phyloP scores from a whole-genome alignment of 1,140 invertebrate species.

The Hesperophylax magnus region DNA sequence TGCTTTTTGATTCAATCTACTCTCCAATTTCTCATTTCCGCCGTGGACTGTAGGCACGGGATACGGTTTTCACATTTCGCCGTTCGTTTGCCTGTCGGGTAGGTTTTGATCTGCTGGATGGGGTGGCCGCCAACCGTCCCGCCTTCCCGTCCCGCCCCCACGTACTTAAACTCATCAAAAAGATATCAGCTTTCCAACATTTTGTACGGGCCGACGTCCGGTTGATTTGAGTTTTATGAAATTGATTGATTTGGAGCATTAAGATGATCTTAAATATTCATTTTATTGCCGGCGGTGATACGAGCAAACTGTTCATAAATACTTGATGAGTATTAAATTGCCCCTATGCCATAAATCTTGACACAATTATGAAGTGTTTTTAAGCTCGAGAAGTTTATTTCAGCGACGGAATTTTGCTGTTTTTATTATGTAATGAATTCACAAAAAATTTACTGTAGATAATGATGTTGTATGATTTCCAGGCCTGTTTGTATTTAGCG shows the following conservation, averaged over 20 bases:
- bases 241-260: neutral
- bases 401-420: too few relatives aligned
- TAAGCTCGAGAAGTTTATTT: too few relatives aligned
- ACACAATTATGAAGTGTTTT: too few relatives aligned
- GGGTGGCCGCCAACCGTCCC: neutral
- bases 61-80: constrained; percentile 14
- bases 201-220: neutral
- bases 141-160: neutral
- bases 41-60: neutral
- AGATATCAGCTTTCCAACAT: neutral
- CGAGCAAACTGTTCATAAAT: too few relatives aligned
- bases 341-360: too few relatives aligned
- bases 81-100: constrained; percentile 24
- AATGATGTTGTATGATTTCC: too few relatives aligned
- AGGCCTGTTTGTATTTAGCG: too few relatives aligned
- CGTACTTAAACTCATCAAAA: constrained; percentile 31
- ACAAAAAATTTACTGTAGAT: neutral
- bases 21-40: constrained; percentile 37
- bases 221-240: constrained; percentile 13
- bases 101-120: constrained; percentile 24
- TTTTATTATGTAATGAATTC: too few relatives aligned
- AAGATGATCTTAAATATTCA: too few relatives aligned
- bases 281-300: too few relatives aligned
- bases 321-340: too few relatives aligned
- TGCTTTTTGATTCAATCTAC: constrained; percentile 24